Evolutionary conservation across 2,797 vertebrate genomes (phyloP).

Genomic region (Lycodopsis pacificus): DNA sequence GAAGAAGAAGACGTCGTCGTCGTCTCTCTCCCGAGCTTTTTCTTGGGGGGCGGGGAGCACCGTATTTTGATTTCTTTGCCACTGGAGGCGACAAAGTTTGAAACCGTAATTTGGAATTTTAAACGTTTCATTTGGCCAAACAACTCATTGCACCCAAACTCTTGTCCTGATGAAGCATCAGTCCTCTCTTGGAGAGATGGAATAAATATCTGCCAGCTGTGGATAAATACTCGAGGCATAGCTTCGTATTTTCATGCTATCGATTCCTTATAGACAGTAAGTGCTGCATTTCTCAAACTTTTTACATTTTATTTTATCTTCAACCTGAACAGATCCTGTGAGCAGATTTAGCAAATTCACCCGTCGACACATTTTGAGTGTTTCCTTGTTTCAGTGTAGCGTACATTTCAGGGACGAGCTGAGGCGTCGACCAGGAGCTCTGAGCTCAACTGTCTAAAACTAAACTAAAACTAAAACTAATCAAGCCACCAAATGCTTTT

Average conservation of each 20-base stretch:
- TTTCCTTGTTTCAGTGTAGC: background rate
- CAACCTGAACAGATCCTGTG: constrained; percentile 32
- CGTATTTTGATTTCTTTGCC: background rate
- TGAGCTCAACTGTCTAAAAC: background rate
- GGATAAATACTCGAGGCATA: constrained; percentile 52
- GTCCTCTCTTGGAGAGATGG: constrained; percentile 56
- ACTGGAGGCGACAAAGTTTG: background rate
- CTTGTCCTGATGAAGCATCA: constrained; percentile 11
- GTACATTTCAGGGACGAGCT: constrained; percentile 15
- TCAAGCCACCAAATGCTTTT: background rate
- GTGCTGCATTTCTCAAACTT: constrained; percentile 41
- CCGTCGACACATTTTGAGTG: constrained; percentile 1
- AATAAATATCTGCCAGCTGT: constrained; percentile 49
- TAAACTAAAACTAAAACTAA: constrained; percentile 2
- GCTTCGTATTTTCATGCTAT: constrained; percentile 56
- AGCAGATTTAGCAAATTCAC: constrained; percentile 22
- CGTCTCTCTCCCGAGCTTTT: constrained; percentile 4
- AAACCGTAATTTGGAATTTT: constrained; percentile 13
- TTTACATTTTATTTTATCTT: background rate
- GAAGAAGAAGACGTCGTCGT: background rate
- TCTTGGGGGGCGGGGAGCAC: background rate
- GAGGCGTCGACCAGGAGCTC: background rate
- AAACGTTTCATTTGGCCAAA: constrained; percentile 15
- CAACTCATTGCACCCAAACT: background rate
- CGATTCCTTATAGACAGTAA: constrained; percentile 46